Evolutionary conservation across 1,140 invertebrate species (phyloP), one percentile per base, ranked within the genome.

Genomic region (Goniozus legneri): DNA sequence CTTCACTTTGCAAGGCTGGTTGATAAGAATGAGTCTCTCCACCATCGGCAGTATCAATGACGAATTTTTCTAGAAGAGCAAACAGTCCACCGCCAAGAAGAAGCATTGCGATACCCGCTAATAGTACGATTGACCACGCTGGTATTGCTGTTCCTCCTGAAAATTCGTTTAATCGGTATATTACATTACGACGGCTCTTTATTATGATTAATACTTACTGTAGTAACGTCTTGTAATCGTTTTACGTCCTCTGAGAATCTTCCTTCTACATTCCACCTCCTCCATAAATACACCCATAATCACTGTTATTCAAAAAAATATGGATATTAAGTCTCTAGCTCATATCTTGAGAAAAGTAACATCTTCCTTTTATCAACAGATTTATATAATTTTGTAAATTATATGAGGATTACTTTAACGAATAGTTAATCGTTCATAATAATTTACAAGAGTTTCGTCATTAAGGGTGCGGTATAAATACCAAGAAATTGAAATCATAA

Each of bases 191-290:
- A n/a, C n/a, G n/a, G n/a, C n/a, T n/a, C n/a, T n/a, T n/a, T n/a
- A n/a, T n/a, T n/a, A n/a, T n/a, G 24, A 4, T 33, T 14, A 8
- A 16, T 6, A 63, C 86, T 87, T 79, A 89, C 86, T 79, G 53
- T 86, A 85, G 63, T 88, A 88, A 49, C 78, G 80, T 32, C 86
- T 80, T 0, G 82, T 88, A 52, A 89, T 79, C 4, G 85, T 82
- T 73, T 86, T 84, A 48, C 87, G 76, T 42, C 86, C 86, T 52
- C 82, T 76, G 24, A 88, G 72, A 63, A 89, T 85, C 69, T 84
- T 88, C 58, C 87, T 78, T 62, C 86, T 78, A 10, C 80, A 86
- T 69, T 89, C 86, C 19, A 77, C 76, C 73, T 86, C 84, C 55
- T 83, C 79, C 50, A 81, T 71, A 3, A 82, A 76, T 8, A 83